A percentile compares a stretch with the other conserved stretches of the same genome.
phyloP scores from a whole-genome alignment of 2,113 vertebrate species.

The Vulpes ferrilata region DNA sequence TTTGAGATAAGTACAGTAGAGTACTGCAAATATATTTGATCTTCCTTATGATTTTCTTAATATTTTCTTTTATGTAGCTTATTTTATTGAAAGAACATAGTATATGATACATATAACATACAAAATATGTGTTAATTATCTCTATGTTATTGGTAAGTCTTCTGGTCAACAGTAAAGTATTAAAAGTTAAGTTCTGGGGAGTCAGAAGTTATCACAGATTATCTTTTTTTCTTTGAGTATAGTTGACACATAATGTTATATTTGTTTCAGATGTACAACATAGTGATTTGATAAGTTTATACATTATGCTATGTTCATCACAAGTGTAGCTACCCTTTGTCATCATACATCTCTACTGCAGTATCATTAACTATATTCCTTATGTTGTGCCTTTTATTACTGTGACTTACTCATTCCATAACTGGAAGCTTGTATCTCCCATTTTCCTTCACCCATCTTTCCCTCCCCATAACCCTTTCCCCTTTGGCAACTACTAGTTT shows the following conservation, averaged over 20 bases:
- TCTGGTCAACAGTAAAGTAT: background rate
- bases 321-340: background rate
- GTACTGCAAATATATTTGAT: background rate
- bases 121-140: background rate
- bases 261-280: background rate
- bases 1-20: background rate
- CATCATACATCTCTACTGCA: background rate
- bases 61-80: background rate
- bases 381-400: background rate
- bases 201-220: background rate
- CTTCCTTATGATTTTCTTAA: background rate
- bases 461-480: background rate
- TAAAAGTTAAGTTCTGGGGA: background rate
- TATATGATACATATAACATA: background rate
- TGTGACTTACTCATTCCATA: background rate
- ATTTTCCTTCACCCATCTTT: background rate
- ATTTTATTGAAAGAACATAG: background rate
- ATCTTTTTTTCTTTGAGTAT: no score
- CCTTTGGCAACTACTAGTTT: background rate
- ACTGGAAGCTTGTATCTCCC: background rate
- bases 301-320: background rate
- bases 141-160: background rate
- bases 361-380: no score
- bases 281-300: background rate
- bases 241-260: background rate